Evolutionary conservation across 2,797 vertebrate species (phyloP).

Genomic region (Pelodytes ibericus): DNA sequence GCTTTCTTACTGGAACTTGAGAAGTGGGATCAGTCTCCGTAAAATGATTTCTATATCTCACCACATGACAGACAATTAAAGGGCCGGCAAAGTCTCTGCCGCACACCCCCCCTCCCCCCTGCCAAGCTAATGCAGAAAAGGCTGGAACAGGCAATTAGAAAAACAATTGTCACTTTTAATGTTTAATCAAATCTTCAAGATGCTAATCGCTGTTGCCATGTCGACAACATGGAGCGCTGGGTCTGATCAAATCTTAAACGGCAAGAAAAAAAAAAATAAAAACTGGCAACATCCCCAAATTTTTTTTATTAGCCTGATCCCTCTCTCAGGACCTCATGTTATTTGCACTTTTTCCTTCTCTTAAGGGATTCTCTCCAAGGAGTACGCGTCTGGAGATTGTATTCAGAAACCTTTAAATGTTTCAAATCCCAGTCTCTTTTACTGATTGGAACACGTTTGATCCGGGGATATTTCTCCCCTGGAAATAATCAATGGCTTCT

Average conservation of each 20-base stretch:
- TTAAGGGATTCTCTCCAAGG: constrained; percentile 32
- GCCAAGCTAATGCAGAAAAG: neutral
- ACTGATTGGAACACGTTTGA: neutral
- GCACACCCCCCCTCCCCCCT: constrained; percentile 10
- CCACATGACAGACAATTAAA: constrained; percentile 28
- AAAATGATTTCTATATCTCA: constrained; percentile 31
- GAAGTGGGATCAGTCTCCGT: constrained; percentile 40
- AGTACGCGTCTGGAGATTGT: neutral
- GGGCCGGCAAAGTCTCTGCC: too few relatives aligned
- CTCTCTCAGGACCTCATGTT: constrained; percentile 29
- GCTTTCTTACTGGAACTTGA: neutral
- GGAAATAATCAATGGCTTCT: constrained; percentile 32
- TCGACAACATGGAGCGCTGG: constrained; percentile 33
- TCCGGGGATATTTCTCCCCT: constrained; percentile 23
- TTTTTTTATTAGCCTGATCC: constrained; percentile 44
- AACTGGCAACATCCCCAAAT: too few relatives aligned
- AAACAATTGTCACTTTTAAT: constrained; percentile 54
- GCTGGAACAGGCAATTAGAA: constrained; percentile 45
- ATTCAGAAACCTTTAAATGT: constrained; percentile 16
- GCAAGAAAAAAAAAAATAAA: constrained; percentile 22
- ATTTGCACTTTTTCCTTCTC: constrained; percentile 28
- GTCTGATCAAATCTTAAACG: too few relatives aligned
- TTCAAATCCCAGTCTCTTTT: constrained; percentile 20
- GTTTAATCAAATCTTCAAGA: constrained; percentile 55
- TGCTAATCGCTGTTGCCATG: constrained; percentile 57